These are phyloP conservation scores for Spheniscus mendiculus DNA, from an alignment of 2,113 vertebrate species.

Conservation along the genomic window DNA sequence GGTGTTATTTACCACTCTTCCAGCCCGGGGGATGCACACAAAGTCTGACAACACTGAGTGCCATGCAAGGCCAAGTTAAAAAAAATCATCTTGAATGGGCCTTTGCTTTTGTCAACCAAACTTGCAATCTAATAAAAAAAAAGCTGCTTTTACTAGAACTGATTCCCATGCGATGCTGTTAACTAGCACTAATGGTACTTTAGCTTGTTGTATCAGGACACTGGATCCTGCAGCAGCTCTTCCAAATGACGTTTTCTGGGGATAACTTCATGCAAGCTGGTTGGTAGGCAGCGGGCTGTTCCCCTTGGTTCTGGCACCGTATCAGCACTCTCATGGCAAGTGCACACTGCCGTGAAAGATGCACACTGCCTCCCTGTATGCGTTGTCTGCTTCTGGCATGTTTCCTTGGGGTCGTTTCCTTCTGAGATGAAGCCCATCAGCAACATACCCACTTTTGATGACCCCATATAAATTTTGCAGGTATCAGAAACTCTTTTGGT, in stretches of 20 bases:
- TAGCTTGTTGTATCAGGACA: rapidly evolving
- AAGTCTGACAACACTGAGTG: background rate
- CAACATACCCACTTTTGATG: background rate
- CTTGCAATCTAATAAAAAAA: background rate
- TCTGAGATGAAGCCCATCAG: background rate
- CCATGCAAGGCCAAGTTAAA: background rate
- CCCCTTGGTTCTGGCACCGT: background rate
- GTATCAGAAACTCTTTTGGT: background rate
- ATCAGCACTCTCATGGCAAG: background rate
- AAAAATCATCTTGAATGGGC: background rate
- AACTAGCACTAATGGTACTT: background rate
- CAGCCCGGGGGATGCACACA: background rate
- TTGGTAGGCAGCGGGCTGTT: background rate
- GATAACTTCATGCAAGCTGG: no score
- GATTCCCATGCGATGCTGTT: background rate
- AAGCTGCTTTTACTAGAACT: background rate
- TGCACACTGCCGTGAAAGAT: rapidly evolving
- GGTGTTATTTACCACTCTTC: background rate
- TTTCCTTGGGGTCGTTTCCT: rapidly evolving
- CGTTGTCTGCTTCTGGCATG: background rate
- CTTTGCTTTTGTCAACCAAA: background rate
- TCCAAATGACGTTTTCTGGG: background rate
- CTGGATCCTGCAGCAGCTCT: background rate
- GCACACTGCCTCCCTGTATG: background rate
- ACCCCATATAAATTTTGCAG: background rate